Evolutionary conservation across 2,113 vertebrate genomes (phyloP).

Genomic region (Helogale parvula): DNA sequence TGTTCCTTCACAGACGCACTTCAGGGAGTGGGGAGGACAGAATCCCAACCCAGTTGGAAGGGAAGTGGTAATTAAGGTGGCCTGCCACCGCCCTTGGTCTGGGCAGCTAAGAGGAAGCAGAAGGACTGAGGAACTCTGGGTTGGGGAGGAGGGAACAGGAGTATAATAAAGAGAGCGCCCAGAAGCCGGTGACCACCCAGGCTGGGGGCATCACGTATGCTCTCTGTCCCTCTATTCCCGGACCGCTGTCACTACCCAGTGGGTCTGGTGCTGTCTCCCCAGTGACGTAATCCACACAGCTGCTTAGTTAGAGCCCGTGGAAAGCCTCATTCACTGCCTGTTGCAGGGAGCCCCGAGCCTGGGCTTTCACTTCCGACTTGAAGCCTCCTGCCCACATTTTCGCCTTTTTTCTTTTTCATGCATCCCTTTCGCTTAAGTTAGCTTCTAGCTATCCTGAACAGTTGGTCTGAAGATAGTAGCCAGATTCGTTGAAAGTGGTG

Average conservation of each 20-base stretch:
- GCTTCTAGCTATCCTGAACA: background rate
- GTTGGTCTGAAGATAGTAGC: background rate
- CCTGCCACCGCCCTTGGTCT: background rate
- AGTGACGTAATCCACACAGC: accelerated
- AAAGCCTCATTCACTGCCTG: background rate
- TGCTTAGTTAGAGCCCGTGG: background rate
- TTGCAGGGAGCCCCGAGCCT: background rate
- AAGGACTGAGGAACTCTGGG: background rate
- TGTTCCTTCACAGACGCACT: background rate
- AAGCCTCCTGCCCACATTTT: background rate
- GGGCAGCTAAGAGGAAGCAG: background rate
- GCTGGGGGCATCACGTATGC: accelerated
- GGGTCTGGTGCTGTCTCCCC: background rate
- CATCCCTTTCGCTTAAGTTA: background rate
- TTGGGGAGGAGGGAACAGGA: background rate
- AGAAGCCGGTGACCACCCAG: background rate
- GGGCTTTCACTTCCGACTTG: background rate
- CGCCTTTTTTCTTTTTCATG: background rate
- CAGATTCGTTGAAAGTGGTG: background rate
- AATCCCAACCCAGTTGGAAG: background rate
- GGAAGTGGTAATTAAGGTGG: background rate
- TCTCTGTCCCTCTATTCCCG: background rate
- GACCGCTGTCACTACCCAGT: background rate
- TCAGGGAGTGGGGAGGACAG: accelerated
- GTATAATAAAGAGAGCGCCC: background rate